phyloP scores from a whole-genome alignment of 2,113 vertebrate genomes.

The Eonycteris spelaea region DNA sequence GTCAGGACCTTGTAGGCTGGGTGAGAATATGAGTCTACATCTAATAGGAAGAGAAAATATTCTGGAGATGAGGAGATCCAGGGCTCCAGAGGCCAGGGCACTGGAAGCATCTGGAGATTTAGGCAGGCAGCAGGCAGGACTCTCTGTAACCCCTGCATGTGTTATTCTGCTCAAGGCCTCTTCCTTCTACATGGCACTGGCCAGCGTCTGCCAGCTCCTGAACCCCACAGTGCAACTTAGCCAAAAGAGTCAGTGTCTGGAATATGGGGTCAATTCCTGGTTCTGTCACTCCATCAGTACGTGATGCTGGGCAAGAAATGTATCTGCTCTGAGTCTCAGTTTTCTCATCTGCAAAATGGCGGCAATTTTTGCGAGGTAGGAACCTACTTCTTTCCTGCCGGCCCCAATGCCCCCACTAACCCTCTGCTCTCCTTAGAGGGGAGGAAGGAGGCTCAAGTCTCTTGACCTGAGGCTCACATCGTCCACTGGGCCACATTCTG shows the following conservation, averaged over 20 bases:
- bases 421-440: no score
- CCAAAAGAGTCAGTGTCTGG: neutral
- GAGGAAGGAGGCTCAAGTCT: neutral
- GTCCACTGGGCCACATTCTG: neutral
- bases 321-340: neutral
- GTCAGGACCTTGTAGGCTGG: neutral
- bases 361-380: no score
- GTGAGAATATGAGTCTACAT: neutral
- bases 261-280: neutral
- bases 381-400: neutral
- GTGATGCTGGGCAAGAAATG: neutral
- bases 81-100: neutral
- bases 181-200: accelerated
- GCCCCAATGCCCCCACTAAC: neutral
- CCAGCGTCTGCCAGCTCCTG: neutral
- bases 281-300: neutral
- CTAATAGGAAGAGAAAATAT: neutral
- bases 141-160: neutral
- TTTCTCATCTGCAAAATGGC: neutral
- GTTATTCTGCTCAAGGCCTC: neutral
- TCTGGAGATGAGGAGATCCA: neutral
- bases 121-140: no score
- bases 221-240: neutral
- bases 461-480: neutral
- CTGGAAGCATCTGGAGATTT: neutral